Evolutionary conservation across 2,113 vertebrate genomes (phyloP), one percentile per base, ranked within the genome.

Genomic region (Periophthalmus modestus): DNA sequence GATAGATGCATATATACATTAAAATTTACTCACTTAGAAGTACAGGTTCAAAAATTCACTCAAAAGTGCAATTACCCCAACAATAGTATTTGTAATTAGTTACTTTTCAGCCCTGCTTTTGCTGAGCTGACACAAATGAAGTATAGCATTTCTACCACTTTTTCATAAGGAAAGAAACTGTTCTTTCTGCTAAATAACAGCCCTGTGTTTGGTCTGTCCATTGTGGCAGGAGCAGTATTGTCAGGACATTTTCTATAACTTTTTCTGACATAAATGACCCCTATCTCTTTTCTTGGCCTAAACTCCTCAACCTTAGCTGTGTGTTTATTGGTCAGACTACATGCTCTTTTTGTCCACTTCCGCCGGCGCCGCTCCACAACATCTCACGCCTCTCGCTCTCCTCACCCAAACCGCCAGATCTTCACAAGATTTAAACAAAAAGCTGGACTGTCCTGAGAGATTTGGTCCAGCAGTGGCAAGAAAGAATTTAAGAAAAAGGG

Each of bases 401-500:
- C 77, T 67, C n/a, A 66, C 87, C 81, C 78, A 75, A 87, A 86
- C 90, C 89, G 59, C 89, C 86, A 86, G 80, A 69, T 76, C 76
- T 77, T 87, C 71, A 87, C 87, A 87, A 78, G 79, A 89, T 82
- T 77, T 84, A 87, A 87, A 90, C 82, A 79, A 72, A 80, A 79
- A 77, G 71, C 61, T 74, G 85, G 84, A 82, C 86, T 85, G 73
- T 84, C 79, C 80, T 23, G 75, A 73, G 61, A 85, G 87, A 87
- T 80, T 78, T 70, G 75, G 82, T 74, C 78, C 83, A 68, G 73
- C 61, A 78, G 74, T 83, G 74, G 79, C 66, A 83, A 58, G 74
- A 73, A 87, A 80, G 87, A 91, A 90, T 91, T 90, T 77, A 82
- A 87, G 84, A 86, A 83, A 89, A 85, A 62, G 43, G 81, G 87